These are phyloP conservation scores for Poicephalus gulielmi DNA, from an alignment of 2,113 vertebrate species.

Conservation along the genomic window DNA sequence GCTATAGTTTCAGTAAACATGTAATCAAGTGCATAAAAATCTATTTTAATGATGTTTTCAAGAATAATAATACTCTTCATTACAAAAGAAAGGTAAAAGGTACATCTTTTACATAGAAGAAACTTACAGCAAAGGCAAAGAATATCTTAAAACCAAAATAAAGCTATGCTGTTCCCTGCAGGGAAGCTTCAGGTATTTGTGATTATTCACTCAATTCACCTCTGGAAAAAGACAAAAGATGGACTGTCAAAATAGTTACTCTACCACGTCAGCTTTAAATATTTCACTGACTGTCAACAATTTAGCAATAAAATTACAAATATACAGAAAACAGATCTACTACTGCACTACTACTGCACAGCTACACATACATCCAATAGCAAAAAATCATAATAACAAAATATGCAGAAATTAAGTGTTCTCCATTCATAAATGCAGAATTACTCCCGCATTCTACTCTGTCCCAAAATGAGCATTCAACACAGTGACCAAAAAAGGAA, in stretches of 20 bases:
- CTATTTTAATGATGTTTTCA: conserved; percentile 73
- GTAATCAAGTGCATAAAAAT: conserved; percentile 70
- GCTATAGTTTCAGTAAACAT: background rate
- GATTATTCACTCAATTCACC: conserved; percentile 34
- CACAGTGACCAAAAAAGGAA: background rate
- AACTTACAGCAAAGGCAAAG: conserved; percentile 64
- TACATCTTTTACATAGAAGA: conserved; percentile 60
- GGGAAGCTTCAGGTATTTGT: conserved; percentile 28
- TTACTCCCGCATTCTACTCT: background rate
- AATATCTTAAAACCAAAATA: conserved; percentile 64
- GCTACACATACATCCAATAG: conserved; percentile 65
- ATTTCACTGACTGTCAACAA: background rate
- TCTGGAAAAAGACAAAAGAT: conserved; percentile 13
- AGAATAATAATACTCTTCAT: conserved; percentile 72
- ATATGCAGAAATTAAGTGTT: conserved; percentile 32
- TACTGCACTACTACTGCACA: background rate
- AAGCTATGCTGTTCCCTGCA: conserved; percentile 53
- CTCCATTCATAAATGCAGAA: conserved; percentile 42
- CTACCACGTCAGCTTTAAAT: background rate
- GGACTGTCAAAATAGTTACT: background rate
- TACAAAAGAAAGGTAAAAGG: conserved; percentile 73
- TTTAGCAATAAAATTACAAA: conserved; percentile 53
- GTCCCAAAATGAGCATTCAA: background rate
- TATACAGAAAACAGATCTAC: conserved; percentile 48
- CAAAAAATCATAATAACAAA: conserved; percentile 68